Evolutionary conservation across 2,888 invertebrate genomes (phyloP), one percentile per base, ranked within the genome.

Genomic region (Perdita meconis): DNA sequence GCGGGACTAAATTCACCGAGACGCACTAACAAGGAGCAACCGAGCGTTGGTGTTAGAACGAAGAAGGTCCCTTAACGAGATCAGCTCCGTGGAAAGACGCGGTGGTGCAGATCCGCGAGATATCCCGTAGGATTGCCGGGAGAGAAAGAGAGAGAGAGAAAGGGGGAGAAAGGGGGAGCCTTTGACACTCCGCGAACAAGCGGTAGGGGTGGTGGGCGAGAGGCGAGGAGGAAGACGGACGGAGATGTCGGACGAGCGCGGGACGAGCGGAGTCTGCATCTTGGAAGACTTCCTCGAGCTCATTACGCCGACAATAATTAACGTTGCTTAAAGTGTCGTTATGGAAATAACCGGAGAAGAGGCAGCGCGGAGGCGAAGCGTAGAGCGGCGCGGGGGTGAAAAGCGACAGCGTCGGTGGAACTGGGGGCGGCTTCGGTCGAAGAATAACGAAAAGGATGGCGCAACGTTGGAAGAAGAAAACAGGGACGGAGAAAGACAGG

Each of bases 271-370:
- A 75, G 74, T 72, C 77, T 76, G 80, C 85, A 56, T 85, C 84
- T 84, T 86, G 81, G 77, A 84, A 84, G 84, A 86, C 80, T 81
- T 83, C 76, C 82, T 82, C 84, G 84, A 78, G 86, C 83, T 86
- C 85, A 83, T 82, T 86, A 83, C 82, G 81, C 80, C 72, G 78
- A 84, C 86, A 87, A 89, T 88, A 89, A 89, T 89, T 89, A 89
- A 87, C 87, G 88, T 86, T 85, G 87, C 83, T 84, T 86, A 85
- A 84, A 86, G 84, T 84, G 85, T 83, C 84, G 82, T 83, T 82
- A 85, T 83, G 81, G 84, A 84, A 84, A 84, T 83, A 83, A 83
- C 77, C 79, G 72, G 56, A 60, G 69, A 24, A 65, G 76, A 59
- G 57, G 63, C 59, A 60, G 8, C 66, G 65, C 53, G 55, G 64